Evolutionary conservation across 2,888 invertebrate species (phyloP).

Genomic region (Adelphocoris suturalis): DNA sequence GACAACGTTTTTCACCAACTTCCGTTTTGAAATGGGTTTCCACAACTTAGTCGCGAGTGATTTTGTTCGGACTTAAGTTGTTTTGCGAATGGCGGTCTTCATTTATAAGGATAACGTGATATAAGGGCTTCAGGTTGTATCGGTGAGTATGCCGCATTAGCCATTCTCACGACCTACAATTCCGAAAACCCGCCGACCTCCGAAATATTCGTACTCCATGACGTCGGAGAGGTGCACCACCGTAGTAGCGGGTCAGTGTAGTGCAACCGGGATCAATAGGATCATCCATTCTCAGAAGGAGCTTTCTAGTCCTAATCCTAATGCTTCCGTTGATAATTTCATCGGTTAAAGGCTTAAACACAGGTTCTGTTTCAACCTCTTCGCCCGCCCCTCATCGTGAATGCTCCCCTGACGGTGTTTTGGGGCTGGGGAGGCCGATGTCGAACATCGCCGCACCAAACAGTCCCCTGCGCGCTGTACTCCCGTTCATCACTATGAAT

Average conservation of each 20-base stretch:
- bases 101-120: no score
- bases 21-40: no score
- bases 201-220: no score
- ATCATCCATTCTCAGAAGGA: conserved; percentile 13
- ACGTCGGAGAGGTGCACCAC: neutral
- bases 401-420: conserved; percentile 27
- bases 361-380: conserved; percentile 36
- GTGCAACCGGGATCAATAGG: neutral
- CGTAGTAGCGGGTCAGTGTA: neutral
- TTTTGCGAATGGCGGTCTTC: no score
- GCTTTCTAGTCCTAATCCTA: neutral
- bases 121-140: no score
- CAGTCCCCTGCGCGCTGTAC: neutral
- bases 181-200: no score
- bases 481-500: conserved; percentile 42
- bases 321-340: conserved; percentile 34
- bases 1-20: no score
- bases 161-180: no score
- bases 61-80: no score
- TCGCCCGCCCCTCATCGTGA: neutral
- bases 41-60: no score
- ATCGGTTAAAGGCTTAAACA: conserved; percentile 21
- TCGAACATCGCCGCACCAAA: neutral
- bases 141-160: no score
- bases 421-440: neutral